A percentile compares a stretch with the other conserved stretches of the same genome.
Conservation (phyloP, 2,888 invertebrate genomes). For the Amphipyra tragopoginis region DNA sequence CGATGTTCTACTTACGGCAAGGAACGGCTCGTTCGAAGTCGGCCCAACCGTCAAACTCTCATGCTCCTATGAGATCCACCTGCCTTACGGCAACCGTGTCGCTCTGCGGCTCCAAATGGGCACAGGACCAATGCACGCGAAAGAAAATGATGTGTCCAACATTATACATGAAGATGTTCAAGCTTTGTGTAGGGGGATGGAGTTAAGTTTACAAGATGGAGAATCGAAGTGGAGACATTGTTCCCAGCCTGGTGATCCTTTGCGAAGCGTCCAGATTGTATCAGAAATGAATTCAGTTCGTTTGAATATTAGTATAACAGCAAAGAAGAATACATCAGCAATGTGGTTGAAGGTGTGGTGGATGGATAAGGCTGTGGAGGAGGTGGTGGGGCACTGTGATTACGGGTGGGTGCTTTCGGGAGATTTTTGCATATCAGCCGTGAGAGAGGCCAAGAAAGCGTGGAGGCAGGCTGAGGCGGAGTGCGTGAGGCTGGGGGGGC, state of each 20-base stretch:
- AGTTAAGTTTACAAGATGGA: slow-evolving; percentile 90
- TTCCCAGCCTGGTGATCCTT: slow-evolving; percentile 89
- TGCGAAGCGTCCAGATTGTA: slow-evolving; percentile 90
- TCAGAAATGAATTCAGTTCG: slow-evolving; percentile 90
- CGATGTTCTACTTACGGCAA: slow-evolving; percentile 91
- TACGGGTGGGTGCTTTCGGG: slow-evolving; percentile 93
- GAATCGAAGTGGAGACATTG: slow-evolving; percentile 91
- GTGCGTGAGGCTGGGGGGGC: slow-evolving; percentile 91
- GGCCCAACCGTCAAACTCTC: slow-evolving; percentile 90
- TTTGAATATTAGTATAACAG: slow-evolving; percentile 82
- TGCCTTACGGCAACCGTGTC: slow-evolving; percentile 93
- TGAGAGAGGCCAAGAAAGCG: slow-evolving; percentile 88
- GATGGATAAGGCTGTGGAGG: slow-evolving; percentile 91
- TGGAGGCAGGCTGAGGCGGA: slow-evolving; percentile 93
- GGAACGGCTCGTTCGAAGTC: slow-evolving; percentile 92
- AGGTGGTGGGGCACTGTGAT: slow-evolving; percentile 91
- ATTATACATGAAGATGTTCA: slow-evolving; percentile 79
- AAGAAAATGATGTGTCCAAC: slow-evolving; percentile 76
- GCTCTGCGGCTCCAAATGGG: slow-evolving; percentile 91
- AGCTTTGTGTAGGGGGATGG: slow-evolving; percentile 88
- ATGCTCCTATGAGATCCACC: slow-evolving; percentile 92
- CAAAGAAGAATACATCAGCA: slow-evolving; percentile 79
- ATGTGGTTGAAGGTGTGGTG: slow-evolving; percentile 91
- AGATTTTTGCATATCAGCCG: slow-evolving; percentile 91
- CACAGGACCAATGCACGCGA: slow-evolving; percentile 76